Base-by-base conservation (phyloP, 2,113 vertebrate species). In the Perca flavescens region DNA sequence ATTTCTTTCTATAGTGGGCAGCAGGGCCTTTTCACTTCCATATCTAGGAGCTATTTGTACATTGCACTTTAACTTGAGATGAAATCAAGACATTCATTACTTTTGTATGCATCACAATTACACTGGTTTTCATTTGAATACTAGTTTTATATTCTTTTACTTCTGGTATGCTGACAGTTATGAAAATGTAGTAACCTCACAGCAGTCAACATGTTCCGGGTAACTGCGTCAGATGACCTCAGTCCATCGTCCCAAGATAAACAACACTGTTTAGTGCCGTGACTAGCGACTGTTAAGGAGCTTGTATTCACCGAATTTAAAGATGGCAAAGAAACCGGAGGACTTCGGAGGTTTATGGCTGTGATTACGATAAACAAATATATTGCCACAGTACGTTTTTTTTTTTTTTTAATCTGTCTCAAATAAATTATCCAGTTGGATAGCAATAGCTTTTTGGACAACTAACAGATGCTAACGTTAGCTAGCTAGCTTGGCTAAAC, bases 201-300 rank as follows among this genome's bases (percentile, higher is more conserved):
- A 72, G 14, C 77, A 66, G 52, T 83, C 36, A 83, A 85, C 61
- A 49, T 84, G 17, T 93, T 94, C 91, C 93, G 93, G 92, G 91
- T 90, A n/a, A 88, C 34, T 4, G 3, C 52, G 72, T 17, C 1
- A 17, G 80, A 76, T 88, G 88, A 92, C 85, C n/a, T 89, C 86
- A 84, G 71, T 31, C 36, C 66, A 58, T 89, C 46, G 76, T 73
- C 22, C 61, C 46, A 62, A 87, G 71, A 82, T 93, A 92, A 94
- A 94, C 91, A 94, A 84, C 66, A 31, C 10, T 53, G 61, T 16
- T 22, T 1, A 7, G 57, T 0, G 13, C 40, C 4, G 43, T 2
- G 22, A 79, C 54, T 80, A 69, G 19, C 46, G 50, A 12, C 76
- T 54, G 46, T 25, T 12, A 16, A n/a, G 12, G 54, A 60, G 14